Evolutionary conservation across 1,140 invertebrate species (phyloP), one percentile per base, ranked within the genome.

Genomic region (Cydia fagiglandana): DNA sequence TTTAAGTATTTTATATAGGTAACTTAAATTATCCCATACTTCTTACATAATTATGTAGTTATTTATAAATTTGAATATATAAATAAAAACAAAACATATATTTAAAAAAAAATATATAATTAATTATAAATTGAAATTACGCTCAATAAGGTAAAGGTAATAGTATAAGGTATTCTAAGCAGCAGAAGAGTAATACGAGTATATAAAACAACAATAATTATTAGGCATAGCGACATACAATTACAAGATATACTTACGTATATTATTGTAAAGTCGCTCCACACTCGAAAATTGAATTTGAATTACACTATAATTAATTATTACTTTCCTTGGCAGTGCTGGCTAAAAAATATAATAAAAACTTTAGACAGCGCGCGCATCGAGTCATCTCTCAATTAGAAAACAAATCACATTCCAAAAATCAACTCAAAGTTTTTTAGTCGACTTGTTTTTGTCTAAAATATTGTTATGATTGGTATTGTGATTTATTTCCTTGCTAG

Each of bases 241-340:
- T 17, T 38, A 70, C 24, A 70, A 70, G 15, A 68, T 38, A 68
- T 20, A 70, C 66, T 17, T 41, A 70, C 66, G 30, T 70, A 70
- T 70, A 70, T 38, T 70, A 17, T 70, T 70, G 30, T 38, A 34
- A 70, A 61, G 34, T 38, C 34, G 66, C 66, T 34, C 66, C 66
- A 61, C 56, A 61, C 56, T 61, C 38, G 34, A 34, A n/a, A 38
- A 30, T 38, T 38, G 45, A 4, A 70, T 45, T 34, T 68, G 5
- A 45, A 70, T 70, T 41, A 70, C 66, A 70, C 66, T 70, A 70
- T 41, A 70, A 15, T 15, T 70, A 70, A 70, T 70, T 70, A 70
- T 70, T 70, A 70, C 66, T 70, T 41, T 41, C 7, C 66, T 61
- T 70, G 66, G 66, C 66, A 70, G 66, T 70, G 66, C 30, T 70